phyloP scores from a whole-genome alignment of 2,797 vertebrate genomes.

The Perodicticus potto region DNA sequence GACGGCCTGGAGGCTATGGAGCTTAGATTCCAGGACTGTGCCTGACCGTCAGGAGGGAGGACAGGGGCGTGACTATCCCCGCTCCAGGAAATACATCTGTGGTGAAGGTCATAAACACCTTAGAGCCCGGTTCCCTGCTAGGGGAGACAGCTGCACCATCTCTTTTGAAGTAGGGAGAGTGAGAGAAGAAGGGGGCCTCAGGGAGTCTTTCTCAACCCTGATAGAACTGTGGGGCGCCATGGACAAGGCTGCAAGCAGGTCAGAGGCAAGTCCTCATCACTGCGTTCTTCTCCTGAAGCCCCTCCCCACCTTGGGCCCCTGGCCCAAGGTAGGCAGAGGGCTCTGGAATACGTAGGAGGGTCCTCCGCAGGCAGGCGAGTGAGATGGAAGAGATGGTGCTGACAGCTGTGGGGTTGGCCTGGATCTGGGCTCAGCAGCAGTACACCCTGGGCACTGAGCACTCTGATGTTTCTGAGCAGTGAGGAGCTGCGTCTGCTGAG shows the following conservation, averaged over 20 bases:
- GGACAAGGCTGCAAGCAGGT: neutral
- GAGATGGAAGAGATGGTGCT: neutral
- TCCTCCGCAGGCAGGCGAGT: neutral
- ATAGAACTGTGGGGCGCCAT: neutral
- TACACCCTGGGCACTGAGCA: neutral
- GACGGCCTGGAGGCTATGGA: neutral
- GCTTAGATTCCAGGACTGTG: neutral
- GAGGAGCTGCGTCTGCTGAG: neutral
- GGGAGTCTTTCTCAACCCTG: neutral
- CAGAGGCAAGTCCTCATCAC: neutral
- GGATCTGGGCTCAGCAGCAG: neutral
- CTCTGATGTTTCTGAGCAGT: neutral
- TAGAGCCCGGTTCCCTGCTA: neutral
- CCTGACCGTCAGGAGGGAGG: neutral
- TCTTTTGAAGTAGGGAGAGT: neutral
- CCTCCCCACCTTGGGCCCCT: neutral
- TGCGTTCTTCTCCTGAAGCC: neutral
- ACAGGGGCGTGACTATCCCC: neutral
- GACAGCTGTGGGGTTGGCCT: neutral
- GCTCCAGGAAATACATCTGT: neutral
- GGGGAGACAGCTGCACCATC: neutral
- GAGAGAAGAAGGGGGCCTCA: neutral
- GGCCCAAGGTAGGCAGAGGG: neutral
- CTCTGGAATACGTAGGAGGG: accelerated
- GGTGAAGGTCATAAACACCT: neutral